phyloP scores from a whole-genome alignment of 2,797 vertebrate species.

The Gobionotothen gibberifrons region DNA sequence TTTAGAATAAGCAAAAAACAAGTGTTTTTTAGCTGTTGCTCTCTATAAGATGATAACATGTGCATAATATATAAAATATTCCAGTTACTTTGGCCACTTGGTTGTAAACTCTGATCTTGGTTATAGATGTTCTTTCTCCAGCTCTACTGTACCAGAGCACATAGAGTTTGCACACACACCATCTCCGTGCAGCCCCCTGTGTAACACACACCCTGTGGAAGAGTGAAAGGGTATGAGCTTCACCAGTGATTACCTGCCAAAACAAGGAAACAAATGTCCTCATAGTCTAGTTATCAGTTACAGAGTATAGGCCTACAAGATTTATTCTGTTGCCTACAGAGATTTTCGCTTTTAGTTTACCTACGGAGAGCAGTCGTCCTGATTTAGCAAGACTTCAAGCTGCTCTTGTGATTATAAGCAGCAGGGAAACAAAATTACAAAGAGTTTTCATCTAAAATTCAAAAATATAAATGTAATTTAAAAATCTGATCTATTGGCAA shows the following conservation, averaged over 20 bases:
- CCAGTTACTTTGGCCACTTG: neutral
- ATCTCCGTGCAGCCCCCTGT: slow-evolving; percentile 26
- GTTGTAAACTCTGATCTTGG: accelerated
- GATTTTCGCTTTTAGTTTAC: slow-evolving; percentile 17
- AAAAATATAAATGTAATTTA: slow-evolving; percentile 80
- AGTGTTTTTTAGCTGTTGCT: neutral
- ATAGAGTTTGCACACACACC: slow-evolving; percentile 21
- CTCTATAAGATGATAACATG: neutral
- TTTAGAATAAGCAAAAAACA: neutral
- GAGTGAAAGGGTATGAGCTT: slow-evolving; percentile 56
- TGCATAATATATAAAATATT: neutral
- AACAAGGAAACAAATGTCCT: slow-evolving; percentile 51
- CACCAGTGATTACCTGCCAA: slow-evolving; percentile 54
- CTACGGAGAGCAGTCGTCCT: slow-evolving; percentile 19
- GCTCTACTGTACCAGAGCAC: neutral
- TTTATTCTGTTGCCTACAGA: slow-evolving; percentile 9
- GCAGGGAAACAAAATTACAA: slow-evolving; percentile 89
- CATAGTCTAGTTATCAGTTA: slow-evolving; percentile 44
- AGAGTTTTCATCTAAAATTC: slow-evolving; percentile 81
- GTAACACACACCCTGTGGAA: slow-evolving; percentile 40
- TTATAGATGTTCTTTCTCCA: neutral
- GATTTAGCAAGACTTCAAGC: slow-evolving; percentile 38
- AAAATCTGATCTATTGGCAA: slow-evolving; percentile 80
- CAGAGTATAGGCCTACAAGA: neutral
- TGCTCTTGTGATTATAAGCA: slow-evolving; percentile 63